Evolutionary conservation across 2,113 vertebrate species (phyloP).

Genomic region (Phyllopteryx taeniolatus): DNA sequence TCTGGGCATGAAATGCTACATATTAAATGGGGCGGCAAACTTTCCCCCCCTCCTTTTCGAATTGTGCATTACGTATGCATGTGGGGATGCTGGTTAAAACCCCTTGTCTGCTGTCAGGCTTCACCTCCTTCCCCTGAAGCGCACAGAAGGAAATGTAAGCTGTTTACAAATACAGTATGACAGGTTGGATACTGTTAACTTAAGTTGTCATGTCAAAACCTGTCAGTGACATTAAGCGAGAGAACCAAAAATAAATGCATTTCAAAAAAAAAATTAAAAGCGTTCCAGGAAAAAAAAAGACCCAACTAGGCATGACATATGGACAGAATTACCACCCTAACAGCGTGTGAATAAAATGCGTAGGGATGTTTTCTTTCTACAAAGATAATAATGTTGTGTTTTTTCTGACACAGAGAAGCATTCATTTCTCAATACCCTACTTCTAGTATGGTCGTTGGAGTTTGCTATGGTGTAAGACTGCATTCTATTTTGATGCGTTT

Average conservation of each 20-base stretch:
- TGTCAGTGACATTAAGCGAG: slow-evolving; percentile 82
- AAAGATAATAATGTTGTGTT: neutral
- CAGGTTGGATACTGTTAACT: slow-evolving; percentile 77
- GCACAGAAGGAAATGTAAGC: slow-evolving; percentile 67
- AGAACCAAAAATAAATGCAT: slow-evolving; percentile 13
- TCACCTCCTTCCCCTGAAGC: slow-evolving; percentile 60
- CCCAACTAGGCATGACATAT: slow-evolving; percentile 16
- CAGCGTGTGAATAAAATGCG: neutral
- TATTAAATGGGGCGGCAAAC: slow-evolving; percentile 63
- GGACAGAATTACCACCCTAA: neutral
- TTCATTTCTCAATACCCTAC: neutral
- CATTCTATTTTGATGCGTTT: neutral
- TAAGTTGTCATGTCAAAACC: slow-evolving; percentile 79
- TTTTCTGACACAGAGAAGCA: neutral
- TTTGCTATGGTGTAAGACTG: neutral
- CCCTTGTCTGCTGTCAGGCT: slow-evolving; percentile 67
- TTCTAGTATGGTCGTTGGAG: neutral
- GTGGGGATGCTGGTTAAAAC: slow-evolving; percentile 65
- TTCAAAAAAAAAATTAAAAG: slow-evolving; percentile 66
- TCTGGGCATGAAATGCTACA: slow-evolving; percentile 48
- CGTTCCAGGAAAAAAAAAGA: slow-evolving; percentile 39
- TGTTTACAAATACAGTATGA: slow-evolving; percentile 79
- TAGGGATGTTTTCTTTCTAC: neutral
- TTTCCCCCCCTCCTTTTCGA: slow-evolving; percentile 37
- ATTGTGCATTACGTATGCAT: slow-evolving; percentile 69